A percentile compares a stretch with the other conserved stretches of the same genome.
These are phyloP conservation scores for Elysia crispata DNA, from an alignment of 2,888 invertebrate species.

Conservation along the genomic window DNA sequence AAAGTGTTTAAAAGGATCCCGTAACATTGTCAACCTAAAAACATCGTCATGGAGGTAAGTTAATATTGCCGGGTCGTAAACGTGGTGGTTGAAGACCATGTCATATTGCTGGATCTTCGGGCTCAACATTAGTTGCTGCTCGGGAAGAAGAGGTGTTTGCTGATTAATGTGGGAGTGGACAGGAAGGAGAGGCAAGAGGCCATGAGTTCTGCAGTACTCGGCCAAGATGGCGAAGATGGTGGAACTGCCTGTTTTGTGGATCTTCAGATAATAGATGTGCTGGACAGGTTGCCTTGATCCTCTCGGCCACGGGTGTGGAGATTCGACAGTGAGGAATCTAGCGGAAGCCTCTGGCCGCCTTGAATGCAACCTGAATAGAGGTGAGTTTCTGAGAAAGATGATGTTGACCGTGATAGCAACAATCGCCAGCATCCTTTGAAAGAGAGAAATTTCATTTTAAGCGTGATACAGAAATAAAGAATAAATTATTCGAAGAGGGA, in stretches of 20 bases:
- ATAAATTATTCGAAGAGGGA: too few species aligned
- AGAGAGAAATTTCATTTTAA: too few species aligned
- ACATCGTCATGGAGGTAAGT: constrained; percentile 57
- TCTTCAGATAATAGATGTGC: constrained; percentile 60
- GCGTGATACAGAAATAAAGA: too few species aligned
- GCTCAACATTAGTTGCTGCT: constrained; percentile 52
- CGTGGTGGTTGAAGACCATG: constrained; percentile 62
- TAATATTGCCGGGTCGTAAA: constrained; percentile 55
- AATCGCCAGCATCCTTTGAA: too few species aligned
- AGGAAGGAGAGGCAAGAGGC: constrained; percentile 50
- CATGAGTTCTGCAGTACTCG: constrained; percentile 54
- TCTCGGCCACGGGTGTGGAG: too few species aligned
- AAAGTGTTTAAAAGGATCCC: constrained; percentile 60
- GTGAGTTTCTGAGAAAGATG: too few species aligned
- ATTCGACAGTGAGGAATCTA: too few species aligned
- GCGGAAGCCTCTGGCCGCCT: too few species aligned
- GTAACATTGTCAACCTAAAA: constrained; percentile 56
- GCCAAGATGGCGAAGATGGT: constrained; percentile 60
- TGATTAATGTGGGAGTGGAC: constrained; percentile 22
- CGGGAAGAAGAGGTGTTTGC: background rate
- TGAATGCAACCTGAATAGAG: too few species aligned
- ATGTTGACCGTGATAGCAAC: too few species aligned
- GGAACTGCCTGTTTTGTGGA: constrained; percentile 61
- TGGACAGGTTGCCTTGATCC: background rate
- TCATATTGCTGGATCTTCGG: constrained; percentile 55